phyloP scores from a whole-genome alignment of 2,888 invertebrate species.

The Aleiodes alternator region DNA sequence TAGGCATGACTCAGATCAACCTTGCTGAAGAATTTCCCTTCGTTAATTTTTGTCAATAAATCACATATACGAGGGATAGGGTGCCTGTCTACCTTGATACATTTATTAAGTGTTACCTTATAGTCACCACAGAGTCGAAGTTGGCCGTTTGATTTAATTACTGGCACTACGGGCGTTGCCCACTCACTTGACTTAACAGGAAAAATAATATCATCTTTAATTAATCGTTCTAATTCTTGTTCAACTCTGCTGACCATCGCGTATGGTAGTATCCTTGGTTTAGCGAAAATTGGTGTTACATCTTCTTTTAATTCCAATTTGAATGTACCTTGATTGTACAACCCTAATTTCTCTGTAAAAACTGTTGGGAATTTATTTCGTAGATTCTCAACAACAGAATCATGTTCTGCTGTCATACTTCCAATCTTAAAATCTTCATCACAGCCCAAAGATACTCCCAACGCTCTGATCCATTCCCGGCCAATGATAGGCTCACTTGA shows the following conservation, averaged over 20 bases:
- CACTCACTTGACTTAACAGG: conserved; percentile 27
- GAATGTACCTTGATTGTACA: conserved; percentile 42
- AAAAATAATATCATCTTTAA: conserved; percentile 54
- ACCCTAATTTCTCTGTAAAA: conserved; percentile 29
- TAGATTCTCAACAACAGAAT: conserved; percentile 2
- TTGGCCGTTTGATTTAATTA: conserved; percentile 51
- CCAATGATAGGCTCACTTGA: no score
- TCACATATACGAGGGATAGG: conserved; percentile 43
- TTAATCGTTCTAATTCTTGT: conserved; percentile 50
- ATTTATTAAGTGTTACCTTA: conserved; percentile 52
- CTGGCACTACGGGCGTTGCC: conserved; percentile 38
- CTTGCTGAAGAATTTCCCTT: conserved; percentile 24
- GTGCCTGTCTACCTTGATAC: conserved; percentile 49
- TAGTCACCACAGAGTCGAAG: conserved; percentile 62
- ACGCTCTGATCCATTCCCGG: no score
- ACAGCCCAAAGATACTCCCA: not conserved
- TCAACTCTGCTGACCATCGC: conserved; percentile 50
- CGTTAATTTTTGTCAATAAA: conserved; percentile 35
- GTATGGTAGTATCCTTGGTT: conserved; percentile 50
- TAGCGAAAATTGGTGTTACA: conserved; percentile 49
- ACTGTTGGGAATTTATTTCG: conserved; percentile 37
- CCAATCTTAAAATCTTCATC: no score
- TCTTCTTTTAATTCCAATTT: conserved; percentile 49
- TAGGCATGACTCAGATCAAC: conserved; percentile 61
- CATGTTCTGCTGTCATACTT: no score